Conservation (phyloP, 2,797 vertebrate genomes). For the Acipenser transmontanus region DNA sequence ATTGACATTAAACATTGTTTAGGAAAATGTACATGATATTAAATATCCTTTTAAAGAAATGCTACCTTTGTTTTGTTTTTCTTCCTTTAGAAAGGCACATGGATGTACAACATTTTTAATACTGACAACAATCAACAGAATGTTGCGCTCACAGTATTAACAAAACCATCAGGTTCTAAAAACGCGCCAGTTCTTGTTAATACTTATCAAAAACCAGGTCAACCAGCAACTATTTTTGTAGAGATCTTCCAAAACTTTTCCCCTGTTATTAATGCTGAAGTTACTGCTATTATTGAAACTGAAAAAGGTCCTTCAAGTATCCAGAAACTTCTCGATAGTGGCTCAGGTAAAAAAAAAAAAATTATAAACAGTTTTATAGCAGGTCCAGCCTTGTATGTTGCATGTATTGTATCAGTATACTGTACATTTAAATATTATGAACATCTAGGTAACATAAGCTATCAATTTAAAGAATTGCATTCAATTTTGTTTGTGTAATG, state of each 20-base stretch:
- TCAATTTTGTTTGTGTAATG: no score
- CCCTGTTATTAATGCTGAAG: background rate
- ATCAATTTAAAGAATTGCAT: no score
- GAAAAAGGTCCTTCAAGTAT: background rate
- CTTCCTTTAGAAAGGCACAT: background rate
- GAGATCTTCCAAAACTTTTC: background rate
- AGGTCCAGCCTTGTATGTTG: no score
- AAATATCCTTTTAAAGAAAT: background rate
- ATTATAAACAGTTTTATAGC: no score
- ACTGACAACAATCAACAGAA: background rate
- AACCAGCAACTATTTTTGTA: background rate
- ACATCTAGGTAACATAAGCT: no score
- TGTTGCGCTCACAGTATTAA: background rate
- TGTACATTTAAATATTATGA: no score
- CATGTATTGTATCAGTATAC: no score
- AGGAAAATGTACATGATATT: no score
- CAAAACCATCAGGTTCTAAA: background rate
- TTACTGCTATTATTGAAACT: background rate
- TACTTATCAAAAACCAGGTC: background rate
- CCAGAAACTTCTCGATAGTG: background rate
- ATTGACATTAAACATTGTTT: no score
- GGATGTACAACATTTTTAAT: background rate
- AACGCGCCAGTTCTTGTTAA: background rate
- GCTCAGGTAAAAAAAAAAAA: background rate
- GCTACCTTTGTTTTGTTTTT: background rate